Evolutionary conservation across 2,113 vertebrate species (phyloP), one percentile per base, ranked within the genome.

Genomic region (Amblyopsis rosae): DNA sequence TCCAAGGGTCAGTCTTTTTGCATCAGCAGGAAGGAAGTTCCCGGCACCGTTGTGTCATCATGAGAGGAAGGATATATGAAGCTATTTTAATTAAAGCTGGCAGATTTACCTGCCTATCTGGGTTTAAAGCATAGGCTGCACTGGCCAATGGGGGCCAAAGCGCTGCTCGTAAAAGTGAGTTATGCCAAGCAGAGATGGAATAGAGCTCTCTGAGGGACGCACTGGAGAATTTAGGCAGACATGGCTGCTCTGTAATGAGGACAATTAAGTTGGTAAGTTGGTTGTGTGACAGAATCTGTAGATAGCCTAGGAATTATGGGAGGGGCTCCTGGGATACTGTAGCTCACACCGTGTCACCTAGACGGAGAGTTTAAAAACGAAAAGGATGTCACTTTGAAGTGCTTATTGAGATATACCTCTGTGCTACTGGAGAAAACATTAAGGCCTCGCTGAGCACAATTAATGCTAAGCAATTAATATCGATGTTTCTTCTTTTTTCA

Each of bases 41-140:
- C 84, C 75, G 61, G 71, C 63, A 70, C 75, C 79, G 48, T 82
- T 87, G 84, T 82, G 80, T 87, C 86, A 81, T 65, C 67, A 19
- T 73, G 80, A 76, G 88, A 77, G 73, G 75, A 75, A 76, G 59
- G 45, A 77, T 72, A 82, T 85, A 86, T 85, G 75, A 79, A 83
- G 80, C 84, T 69, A 65, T 89, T 92, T 88, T 92, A 93, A 93
- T 93, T 91, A 88, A 88, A 86, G 79, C 76, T 81, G 87, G 78
- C 89, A 93, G 88, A 90, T 93, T 90, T 90, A 91, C 85, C 80
- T 19, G 81, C 75, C 68, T 17, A 66, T 68, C 77, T 81, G 76
- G 68, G 73, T 86, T 89, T 85, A 88, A 86, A 84, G 81, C 77
- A 67, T 63, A 64, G 73, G 75, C 62, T 26, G 81, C 48, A 58